phyloP scores from a whole-genome alignment of 2,113 vertebrate species.

The Leucopternis melanops region DNA sequence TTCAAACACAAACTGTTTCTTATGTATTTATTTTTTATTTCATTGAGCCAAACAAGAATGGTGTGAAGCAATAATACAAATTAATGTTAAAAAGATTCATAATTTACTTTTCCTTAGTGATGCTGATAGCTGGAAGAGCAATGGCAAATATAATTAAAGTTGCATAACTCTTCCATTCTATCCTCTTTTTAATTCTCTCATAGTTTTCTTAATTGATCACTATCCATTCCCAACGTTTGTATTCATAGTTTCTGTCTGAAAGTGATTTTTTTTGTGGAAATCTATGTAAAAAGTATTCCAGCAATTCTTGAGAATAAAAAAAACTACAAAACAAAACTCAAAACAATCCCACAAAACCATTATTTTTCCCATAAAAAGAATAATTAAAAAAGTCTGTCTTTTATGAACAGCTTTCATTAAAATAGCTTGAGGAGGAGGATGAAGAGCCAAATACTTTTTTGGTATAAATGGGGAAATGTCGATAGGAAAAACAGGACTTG shows the following conservation, averaged over 20 bases:
- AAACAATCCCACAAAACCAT: neutral
- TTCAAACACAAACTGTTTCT: neutral
- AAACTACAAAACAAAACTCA: neutral
- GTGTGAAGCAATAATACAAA: neutral
- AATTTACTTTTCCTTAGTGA: neutral
- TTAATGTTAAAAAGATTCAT: neutral
- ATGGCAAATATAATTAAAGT: neutral
- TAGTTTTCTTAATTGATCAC: neutral
- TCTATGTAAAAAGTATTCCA: neutral
- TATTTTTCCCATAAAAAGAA: neutral
- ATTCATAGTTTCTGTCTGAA: neutral
- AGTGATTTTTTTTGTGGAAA: neutral
- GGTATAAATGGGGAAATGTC: neutral
- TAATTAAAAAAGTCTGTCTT: neutral
- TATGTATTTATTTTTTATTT: neutral
- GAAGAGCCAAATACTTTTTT: neutral
- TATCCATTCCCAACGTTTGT: neutral
- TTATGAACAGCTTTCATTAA: neutral
- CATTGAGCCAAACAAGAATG: neutral
- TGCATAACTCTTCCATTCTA: slow-evolving; percentile 12
- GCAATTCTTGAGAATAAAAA: neutral
- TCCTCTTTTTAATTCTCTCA: neutral
- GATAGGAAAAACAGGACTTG: neutral
- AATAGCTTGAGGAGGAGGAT: neutral
- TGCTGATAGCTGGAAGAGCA: neutral